A percentile compares a stretch with the other conserved stretches of the same genome.
phyloP scores from a whole-genome alignment of 2,113 vertebrate species.

The Chelonoidis abingdonii region DNA sequence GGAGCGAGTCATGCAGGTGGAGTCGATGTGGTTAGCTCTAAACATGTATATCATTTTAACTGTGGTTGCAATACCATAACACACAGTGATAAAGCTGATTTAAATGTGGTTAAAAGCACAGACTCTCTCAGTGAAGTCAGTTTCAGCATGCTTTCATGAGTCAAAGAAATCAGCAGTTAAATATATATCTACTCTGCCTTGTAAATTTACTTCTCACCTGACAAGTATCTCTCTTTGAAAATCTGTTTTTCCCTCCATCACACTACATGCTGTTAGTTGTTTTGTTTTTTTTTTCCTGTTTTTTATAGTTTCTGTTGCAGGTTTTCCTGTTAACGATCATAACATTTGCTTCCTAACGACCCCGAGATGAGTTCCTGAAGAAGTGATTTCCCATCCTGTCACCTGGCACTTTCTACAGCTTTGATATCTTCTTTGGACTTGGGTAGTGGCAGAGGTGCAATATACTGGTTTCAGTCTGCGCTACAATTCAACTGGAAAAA shows the following conservation, averaged over 20 bases:
- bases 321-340: constrained; percentile 41
- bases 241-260: not conserved
- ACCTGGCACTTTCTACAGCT: not conserved
- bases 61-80: not conserved
- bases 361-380: fast-evolving
- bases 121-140: not conserved
- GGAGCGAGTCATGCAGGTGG: too few relatives aligned
- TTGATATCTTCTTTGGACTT: not conserved
- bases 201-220: not conserved
- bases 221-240: fast-evolving
- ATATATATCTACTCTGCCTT: fast-evolving
- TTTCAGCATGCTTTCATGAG: not conserved
- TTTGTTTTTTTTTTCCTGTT: not conserved
- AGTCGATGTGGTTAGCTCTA: too few relatives aligned
- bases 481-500: not conserved
- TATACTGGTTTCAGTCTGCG: not conserved
- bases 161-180: not conserved
- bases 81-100: not conserved
- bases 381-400: constrained; percentile 28
- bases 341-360: constrained; percentile 52
- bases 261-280: constrained; percentile 56
- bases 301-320: constrained; percentile 38
- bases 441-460: constrained; percentile 19
- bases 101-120: not conserved
- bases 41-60: not conserved